phyloP scores from a whole-genome alignment of 64 coral and sea anemone genomes.

The Montipora cactus region DNA sequence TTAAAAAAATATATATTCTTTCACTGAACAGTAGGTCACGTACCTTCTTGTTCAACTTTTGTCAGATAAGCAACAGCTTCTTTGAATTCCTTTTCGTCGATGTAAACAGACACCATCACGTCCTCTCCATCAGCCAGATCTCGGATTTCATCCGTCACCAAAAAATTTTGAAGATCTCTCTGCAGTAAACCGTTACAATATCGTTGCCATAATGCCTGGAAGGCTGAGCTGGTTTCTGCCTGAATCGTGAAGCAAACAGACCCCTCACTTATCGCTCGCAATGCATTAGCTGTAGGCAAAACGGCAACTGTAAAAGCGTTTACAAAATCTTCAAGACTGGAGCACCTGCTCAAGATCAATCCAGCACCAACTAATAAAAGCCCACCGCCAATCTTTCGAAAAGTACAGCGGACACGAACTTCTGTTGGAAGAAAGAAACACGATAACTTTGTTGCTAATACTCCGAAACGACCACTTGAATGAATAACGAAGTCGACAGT shows the following conservation, averaged over 20 bases:
- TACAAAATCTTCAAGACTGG: neutral
- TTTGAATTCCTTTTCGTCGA: neutral
- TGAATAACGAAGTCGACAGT: no score
- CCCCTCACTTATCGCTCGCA: neutral
- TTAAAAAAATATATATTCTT: no score
- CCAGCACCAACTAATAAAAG: neutral
- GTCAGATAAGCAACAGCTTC: neutral
- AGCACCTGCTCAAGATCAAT: neutral
- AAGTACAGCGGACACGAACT: neutral
- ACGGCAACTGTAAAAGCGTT: neutral
- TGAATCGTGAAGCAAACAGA: neutral
- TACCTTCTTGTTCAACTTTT: neutral
- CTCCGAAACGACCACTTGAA: no score
- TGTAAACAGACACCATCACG: neutral
- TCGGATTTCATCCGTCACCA: conserved; percentile 4
- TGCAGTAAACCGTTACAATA: neutral
- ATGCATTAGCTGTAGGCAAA: neutral
- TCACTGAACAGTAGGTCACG: no score
- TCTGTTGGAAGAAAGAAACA: neutral
- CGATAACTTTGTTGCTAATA: neutral
- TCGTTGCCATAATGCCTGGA: neutral
- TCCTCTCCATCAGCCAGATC: neutral
- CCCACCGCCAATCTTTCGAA: neutral
- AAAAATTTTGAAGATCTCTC: neutral
- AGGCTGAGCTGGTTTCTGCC: neutral